phyloP scores from a whole-genome alignment of 2,113 vertebrate genomes.

The Aptenodytes forsteri region DNA sequence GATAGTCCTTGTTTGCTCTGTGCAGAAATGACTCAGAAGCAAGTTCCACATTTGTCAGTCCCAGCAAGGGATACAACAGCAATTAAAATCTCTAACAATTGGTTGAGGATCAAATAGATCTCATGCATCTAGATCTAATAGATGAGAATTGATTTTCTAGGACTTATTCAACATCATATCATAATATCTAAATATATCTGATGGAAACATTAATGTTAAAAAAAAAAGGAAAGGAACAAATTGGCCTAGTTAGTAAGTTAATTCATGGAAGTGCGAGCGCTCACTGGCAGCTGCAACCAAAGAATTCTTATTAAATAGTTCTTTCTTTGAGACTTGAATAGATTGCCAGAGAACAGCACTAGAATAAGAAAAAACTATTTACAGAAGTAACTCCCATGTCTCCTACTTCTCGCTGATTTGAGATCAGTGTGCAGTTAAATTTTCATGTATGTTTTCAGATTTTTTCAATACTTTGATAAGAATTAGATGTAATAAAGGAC shows the following conservation, averaged over 20 bases:
- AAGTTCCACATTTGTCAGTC: background rate
- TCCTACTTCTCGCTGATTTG: background rate
- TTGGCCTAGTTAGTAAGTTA: background rate
- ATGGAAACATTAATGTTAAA: background rate
- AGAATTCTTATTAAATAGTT: background rate
- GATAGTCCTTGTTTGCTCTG: background rate
- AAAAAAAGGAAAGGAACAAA: background rate
- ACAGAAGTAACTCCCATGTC: background rate
- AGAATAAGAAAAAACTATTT: background rate
- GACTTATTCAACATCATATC: background rate
- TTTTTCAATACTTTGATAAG: background rate
- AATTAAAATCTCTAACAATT: background rate
- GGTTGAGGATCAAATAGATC: background rate
- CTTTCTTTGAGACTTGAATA: slow-evolving; percentile 1
- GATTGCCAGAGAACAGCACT: background rate
- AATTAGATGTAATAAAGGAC: background rate
- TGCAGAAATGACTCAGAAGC: background rate
- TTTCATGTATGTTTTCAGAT: background rate
- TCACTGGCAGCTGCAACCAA: background rate
- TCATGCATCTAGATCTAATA: background rate
- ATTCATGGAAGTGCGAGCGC: background rate
- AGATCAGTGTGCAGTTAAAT: background rate
- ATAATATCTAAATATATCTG: background rate
- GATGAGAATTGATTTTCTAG: background rate
- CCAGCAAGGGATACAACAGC: background rate